Conservation (phyloP, 2,797 vertebrate genomes). For the Poecilia wingei region DNA sequence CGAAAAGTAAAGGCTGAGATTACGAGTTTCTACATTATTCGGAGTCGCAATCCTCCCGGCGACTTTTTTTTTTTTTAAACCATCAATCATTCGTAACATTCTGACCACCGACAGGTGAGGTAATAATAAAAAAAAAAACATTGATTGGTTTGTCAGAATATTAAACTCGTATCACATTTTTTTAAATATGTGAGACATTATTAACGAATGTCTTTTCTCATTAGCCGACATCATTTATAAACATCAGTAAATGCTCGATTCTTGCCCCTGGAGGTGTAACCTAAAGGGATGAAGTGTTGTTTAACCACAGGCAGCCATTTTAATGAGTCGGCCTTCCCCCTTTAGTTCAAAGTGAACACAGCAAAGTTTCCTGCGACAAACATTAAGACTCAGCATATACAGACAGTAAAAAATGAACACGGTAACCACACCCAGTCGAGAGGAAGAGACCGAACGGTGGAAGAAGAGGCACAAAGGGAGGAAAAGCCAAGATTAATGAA, state of each 20-base stretch:
- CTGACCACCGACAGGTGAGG: background rate
- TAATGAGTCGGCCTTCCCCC: slow-evolving; percentile 28
- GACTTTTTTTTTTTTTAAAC: background rate
- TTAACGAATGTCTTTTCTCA: background rate
- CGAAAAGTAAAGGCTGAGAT: slow-evolving; percentile 12
- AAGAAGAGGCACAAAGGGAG: background rate
- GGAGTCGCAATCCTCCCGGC: background rate
- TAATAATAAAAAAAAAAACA: background rate
- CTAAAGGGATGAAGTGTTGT: slow-evolving; percentile 9
- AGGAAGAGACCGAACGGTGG: background rate
- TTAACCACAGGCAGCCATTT: slow-evolving; percentile 13
- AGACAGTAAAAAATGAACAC: slow-evolving; percentile 49
- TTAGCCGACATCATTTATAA: background rate
- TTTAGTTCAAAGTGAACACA: slow-evolving; percentile 13
- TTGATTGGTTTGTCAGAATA: background rate
- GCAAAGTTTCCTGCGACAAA: slow-evolving; percentile 33
- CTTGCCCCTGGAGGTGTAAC: slow-evolving; percentile 10
- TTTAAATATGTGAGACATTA: background rate
- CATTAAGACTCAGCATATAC: slow-evolving; percentile 48
- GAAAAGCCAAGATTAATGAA: slow-evolving; percentile 37
- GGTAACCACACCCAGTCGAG: slow-evolving; percentile 30
- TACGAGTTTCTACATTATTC: background rate
- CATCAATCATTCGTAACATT: background rate
- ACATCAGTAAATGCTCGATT: background rate
- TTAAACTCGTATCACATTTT: background rate